These are phyloP conservation scores for Aproaerema taeniolella DNA, from an alignment of 2,888 invertebrate genomes.

Conservation along the genomic window DNA sequence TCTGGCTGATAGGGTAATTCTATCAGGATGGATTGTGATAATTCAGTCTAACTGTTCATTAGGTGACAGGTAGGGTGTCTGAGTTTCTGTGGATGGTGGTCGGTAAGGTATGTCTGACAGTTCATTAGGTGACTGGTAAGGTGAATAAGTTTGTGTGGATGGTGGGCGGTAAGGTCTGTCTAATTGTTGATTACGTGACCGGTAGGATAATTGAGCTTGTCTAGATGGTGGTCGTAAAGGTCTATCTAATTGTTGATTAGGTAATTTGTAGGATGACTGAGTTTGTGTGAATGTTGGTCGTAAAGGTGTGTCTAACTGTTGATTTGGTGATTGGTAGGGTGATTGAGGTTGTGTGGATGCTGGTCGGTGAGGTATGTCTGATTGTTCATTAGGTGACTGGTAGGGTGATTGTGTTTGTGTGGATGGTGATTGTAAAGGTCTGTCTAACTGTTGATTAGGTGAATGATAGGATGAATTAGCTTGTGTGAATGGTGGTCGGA, in stretches of 20 bases:
- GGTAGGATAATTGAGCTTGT: background rate
- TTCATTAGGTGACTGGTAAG: background rate
- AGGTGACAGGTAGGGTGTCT: background rate
- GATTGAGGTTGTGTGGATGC: background rate
- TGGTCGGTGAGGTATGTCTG: background rate
- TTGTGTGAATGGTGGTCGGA: no score
- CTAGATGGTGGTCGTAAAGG: background rate
- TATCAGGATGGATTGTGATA: background rate
- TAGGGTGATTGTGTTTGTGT: background rate
- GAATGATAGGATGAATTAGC: no score
- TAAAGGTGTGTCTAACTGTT: background rate
- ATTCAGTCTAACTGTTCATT: background rate
- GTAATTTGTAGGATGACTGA: background rate
- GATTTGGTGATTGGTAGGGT: background rate
- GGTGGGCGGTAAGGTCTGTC: background rate
- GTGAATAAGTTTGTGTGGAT: background rate
- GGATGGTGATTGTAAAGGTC: background rate
- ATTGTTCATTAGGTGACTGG: background rate
- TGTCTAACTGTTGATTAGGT: no score
- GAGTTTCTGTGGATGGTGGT: background rate
- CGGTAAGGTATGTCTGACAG: background rate
- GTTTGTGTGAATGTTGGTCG: background rate
- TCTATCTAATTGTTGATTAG: background rate
- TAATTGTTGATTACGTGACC: background rate
- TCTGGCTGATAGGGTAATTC: background rate